Percentiles rank a stretch among this genome's conserved stretches.
Conservation (phyloP, 2,888 invertebrate species). For the Hirtodrosophila confusa region DNA sequence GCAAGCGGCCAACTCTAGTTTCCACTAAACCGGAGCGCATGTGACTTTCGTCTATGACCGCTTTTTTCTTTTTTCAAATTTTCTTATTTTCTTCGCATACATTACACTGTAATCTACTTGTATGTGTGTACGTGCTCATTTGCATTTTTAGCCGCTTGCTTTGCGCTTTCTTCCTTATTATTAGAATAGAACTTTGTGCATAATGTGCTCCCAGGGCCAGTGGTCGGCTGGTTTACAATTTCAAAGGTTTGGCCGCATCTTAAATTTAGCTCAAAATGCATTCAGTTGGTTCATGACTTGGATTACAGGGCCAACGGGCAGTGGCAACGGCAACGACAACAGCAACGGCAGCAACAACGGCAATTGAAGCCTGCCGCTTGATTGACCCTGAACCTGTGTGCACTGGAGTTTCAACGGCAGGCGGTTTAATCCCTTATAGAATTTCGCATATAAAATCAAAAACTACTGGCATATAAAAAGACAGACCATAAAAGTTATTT, state of each 20-base stretch:
- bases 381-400: constrained; percentile 64
- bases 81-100: constrained; percentile 15
- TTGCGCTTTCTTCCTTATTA: constrained; percentile 70
- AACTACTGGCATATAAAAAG: constrained; percentile 46
- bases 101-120: constrained; percentile 15
- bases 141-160: constrained; percentile 69
- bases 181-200: constrained; percentile 19
- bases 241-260: constrained; percentile 51
- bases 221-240: constrained; percentile 56
- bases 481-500: constrained; percentile 64
- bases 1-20: not conserved
- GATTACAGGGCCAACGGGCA: constrained; percentile 26
- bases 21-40: constrained; percentile 48
- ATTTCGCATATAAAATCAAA: constrained; percentile 62
- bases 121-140: constrained; percentile 63
- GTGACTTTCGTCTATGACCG: constrained; percentile 42
- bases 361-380: constrained; percentile 45
- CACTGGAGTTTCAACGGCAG: constrained; percentile 30
- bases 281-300: constrained; percentile 26
- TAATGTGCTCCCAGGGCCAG: constrained; percentile 16
- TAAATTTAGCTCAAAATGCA: constrained; percentile 41
- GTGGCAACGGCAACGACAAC: no score
- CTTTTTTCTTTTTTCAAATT: constrained; percentile 23
- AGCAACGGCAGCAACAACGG: not conserved
- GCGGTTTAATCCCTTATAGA: constrained; percentile 63